Percentiles rank a stretch among this genome's conserved stretches.
These are phyloP conservation scores for Lineus longissimus DNA, from an alignment of 1,140 invertebrate genomes.

Conservation along the genomic window DNA sequence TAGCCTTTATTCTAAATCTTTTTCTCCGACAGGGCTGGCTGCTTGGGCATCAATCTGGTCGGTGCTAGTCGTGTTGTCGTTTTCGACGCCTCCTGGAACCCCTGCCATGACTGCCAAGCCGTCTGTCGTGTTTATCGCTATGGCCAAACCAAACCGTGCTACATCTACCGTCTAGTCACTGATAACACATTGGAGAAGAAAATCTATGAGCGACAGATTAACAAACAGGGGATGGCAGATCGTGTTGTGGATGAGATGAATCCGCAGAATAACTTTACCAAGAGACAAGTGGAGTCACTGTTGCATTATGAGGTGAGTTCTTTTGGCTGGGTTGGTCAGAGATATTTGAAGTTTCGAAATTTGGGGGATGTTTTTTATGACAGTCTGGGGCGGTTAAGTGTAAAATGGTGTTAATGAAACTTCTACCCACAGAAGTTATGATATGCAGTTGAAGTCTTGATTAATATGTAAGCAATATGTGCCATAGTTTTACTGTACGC, in stretches of 20 bases:
- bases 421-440: constrained; percentile 1
- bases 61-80: constrained; percentile 96
- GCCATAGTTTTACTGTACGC: no score
- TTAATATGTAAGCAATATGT: no score
- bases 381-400: background rate
- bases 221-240: constrained; percentile 90
- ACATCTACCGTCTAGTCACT: constrained; percentile 93
- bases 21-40: constrained; percentile 75
- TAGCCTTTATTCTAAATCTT: no score
- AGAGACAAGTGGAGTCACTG: constrained; percentile 90
- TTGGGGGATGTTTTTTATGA: background rate
- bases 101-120: constrained; percentile 98
- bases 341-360: background rate
- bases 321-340: background rate
- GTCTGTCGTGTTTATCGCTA: constrained; percentile 97
- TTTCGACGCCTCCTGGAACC: constrained; percentile 98
- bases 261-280: constrained; percentile 89
- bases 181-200: constrained; percentile 96
- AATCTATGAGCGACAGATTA: constrained; percentile 96
- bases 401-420: background rate
- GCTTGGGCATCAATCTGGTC: constrained; percentile 90
- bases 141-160: constrained; percentile 90
- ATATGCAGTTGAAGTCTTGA: no score
- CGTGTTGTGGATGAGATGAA: constrained; percentile 97
- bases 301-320: constrained; percentile 79